Base-by-base conservation (phyloP, 2,797 vertebrate genomes). In the Valencia hispanica region DNA sequence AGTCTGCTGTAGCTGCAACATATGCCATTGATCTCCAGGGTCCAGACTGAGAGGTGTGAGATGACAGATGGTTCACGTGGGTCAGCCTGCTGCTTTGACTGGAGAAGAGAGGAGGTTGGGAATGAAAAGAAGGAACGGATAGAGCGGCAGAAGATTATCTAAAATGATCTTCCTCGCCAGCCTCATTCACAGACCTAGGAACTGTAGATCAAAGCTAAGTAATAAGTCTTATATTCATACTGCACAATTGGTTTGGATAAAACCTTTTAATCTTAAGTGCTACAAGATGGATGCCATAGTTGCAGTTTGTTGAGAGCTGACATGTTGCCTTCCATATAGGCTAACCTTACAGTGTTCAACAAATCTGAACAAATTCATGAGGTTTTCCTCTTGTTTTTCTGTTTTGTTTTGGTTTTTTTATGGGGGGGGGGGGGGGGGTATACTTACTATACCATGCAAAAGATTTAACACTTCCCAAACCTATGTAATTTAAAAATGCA, bases 1-100 rank as follows among this genome's bases (percentile, higher is more conserved):
- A 77, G 82, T 34, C 47, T 41, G 80, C 83, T 68, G 69, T 79
- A 81, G 84, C 75, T 74, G 85, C 27, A 86, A 75, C 90, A 90
- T 89, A 90, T 92, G 88, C 81, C 18, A 22, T 66, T 75, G 80
- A 88, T 91, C 89, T 89, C 90, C 53, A 78, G 71, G 77, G 85
- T 76, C 78, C 83, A 55, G 72, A 83, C 87, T 79, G 80, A 89
- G 88, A 88, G 82, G 84, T 86, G 85, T 81, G 88, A 91, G 78
- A 70, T 86, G 92, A 89, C 92, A 93, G 92, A 93, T 92, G 91
- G 90, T 89, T 91, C 91, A 90, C 87, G 74, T 87, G 87, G 91
- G 93, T 93, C 91, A 92, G 87, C 88, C 86, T 89, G 88, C 83
- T 50, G 39, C 80, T 86, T 79, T 82, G 81, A 88, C 74, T 63